These are phyloP conservation scores for Oryctolagus cuniculus DNA, from an alignment of 2,113 vertebrate species.

Conservation along the genomic window DNA sequence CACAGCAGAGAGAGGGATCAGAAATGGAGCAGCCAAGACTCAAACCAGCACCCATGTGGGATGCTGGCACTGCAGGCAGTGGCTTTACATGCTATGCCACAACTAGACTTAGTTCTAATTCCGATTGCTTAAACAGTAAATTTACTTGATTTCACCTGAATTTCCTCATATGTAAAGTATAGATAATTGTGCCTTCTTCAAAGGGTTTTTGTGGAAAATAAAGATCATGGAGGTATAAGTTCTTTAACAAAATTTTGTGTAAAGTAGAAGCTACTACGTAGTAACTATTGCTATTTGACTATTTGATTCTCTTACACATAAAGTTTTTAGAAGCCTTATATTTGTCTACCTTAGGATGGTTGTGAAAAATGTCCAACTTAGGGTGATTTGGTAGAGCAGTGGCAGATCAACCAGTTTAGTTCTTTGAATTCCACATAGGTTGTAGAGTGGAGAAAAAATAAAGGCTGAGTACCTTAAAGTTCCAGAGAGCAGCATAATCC, in stretches of 20 bases:
- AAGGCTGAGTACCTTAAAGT: not conserved
- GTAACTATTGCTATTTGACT: not conserved
- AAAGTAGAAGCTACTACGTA: constrained; percentile 37
- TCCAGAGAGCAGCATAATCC: constrained; percentile 39
- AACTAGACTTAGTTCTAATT: constrained; percentile 6
- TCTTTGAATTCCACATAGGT: not conserved
- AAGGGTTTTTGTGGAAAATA: not conserved
- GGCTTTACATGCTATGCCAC: too few relatives aligned
- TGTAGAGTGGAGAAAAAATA: constrained; percentile 23
- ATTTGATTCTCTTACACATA: not conserved
- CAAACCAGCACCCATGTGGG: too few relatives aligned
- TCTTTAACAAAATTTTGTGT: constrained; percentile 1
- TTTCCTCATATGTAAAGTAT: constrained; percentile 9
- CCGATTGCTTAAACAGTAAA: not conserved
- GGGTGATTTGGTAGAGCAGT: not conserved
- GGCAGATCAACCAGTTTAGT: not conserved
- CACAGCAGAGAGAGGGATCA: too few relatives aligned
- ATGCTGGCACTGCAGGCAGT: too few relatives aligned
- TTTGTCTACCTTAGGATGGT: constrained; percentile 1
- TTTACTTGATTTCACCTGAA: constrained; percentile 9
- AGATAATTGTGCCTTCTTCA: not conserved
- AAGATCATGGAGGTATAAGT: not conserved
- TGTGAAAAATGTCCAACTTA: constrained; percentile 36
- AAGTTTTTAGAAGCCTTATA: not conserved
- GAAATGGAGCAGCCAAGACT: too few relatives aligned